Conservation (phyloP, 2,888 invertebrate species). For the Catocala fraxini region DNA sequence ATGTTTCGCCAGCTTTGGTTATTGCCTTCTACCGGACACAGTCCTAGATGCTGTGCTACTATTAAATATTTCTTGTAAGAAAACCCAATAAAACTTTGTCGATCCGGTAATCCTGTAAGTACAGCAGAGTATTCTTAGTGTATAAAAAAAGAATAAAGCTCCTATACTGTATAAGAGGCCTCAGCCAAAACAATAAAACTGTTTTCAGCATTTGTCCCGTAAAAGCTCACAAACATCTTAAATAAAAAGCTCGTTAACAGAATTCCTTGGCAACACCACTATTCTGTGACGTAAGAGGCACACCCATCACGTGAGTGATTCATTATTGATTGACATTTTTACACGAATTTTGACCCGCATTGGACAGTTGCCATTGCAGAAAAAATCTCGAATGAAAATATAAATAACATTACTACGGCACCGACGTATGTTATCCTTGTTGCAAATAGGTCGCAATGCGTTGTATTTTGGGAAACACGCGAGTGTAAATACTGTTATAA, state of each 20-base stretch:
- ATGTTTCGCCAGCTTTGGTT: no score
- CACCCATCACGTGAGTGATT: constrained; percentile 2
- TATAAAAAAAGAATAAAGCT: no score
- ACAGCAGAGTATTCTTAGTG: no score
- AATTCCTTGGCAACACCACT: constrained; percentile 31
- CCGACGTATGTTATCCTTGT: neutral
- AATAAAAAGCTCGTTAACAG: constrained; percentile 13
- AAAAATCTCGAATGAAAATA: neutral
- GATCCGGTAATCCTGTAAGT: no score
- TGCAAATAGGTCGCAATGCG: neutral
- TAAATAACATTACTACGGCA: neutral
- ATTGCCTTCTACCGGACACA: no score
- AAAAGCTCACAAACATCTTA: neutral
- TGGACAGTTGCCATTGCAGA: constrained; percentile 22
- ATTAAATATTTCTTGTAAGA: no score
- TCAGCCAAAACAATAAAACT: no score
- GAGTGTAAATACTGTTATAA: no score
- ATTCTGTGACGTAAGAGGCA: neutral
- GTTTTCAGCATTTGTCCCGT: neutral
- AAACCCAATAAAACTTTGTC: no score
- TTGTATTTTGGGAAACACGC: neutral
- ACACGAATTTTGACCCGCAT: constrained; percentile 30
- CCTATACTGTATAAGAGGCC: no score
- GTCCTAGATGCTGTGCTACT: no score
- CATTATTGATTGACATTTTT: constrained; percentile 8